These are phyloP conservation scores for Pterostichus niger DNA, from an alignment of 2,888 invertebrate species.

Conservation along the genomic window DNA sequence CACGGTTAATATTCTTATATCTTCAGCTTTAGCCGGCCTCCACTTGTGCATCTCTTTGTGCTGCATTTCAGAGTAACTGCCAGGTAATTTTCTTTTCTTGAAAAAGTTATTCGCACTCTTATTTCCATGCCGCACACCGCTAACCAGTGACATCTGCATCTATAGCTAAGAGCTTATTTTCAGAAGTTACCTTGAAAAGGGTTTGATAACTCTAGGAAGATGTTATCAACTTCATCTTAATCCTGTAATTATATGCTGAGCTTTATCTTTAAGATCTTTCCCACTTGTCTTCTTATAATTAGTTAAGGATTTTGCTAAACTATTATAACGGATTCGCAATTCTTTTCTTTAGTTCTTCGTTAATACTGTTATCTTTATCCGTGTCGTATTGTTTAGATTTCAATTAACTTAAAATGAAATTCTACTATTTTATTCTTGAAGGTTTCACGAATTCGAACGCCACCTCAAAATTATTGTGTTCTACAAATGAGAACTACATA, in stretches of 20 bases:
- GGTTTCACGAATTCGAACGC: too few relatives aligned
- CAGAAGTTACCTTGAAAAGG: slow-evolving; percentile 14
- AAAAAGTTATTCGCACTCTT: slow-evolving; percentile 44
- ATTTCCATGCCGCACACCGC: slow-evolving; percentile 26
- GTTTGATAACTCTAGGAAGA: slow-evolving; percentile 12
- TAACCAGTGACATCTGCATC: slow-evolving; percentile 22
- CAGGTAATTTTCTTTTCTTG: slow-evolving; percentile 48
- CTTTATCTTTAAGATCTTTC: slow-evolving; percentile 29
- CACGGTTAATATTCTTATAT: slow-evolving; percentile 56
- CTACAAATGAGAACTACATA: too few relatives aligned
- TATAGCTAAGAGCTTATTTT: slow-evolving; percentile 5
- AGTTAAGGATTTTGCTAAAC: neutral
- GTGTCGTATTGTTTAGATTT: too few relatives aligned
- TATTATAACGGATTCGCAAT: neutral
- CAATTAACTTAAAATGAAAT: too few relatives aligned
- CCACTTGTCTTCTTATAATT: neutral
- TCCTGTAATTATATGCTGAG: slow-evolving; percentile 20
- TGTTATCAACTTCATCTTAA: slow-evolving; percentile 18
- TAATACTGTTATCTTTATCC: neutral
- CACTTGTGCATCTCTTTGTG: slow-evolving; percentile 50
- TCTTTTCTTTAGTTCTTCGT: neutral
- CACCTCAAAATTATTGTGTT: too few relatives aligned
- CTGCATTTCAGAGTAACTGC: slow-evolving; percentile 13
- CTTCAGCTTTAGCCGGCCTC: slow-evolving; percentile 20
- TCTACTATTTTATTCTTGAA: too few relatives aligned